Evolutionary conservation across 1,140 invertebrate species (phyloP), one percentile per base, ranked within the genome.

Genomic region (Heterodera schachtii): DNA sequence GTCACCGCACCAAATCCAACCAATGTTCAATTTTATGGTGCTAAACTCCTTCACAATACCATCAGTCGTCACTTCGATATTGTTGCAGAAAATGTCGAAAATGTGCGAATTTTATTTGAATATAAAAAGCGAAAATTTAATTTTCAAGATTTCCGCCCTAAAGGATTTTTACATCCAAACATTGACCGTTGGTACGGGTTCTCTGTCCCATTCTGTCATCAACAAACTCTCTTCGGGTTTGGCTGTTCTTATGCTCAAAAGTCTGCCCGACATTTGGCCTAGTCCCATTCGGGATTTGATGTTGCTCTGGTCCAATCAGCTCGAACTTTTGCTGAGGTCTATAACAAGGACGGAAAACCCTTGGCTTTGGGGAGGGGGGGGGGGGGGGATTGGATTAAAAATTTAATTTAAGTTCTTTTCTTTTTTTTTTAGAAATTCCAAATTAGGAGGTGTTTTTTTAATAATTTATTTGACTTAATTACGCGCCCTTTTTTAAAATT

Each of bases 21-120:
- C 44, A 78, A 78, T 60, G 79, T 80, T 21, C 79, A 80, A 75
- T 80, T 80, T 66, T 80, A 75, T 46, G 79, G 79, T n/a, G 79
- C 75, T 9, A 70, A 79, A 73, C 41, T 70, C 11, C 66, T 80
- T 0, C 71, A 80, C 11, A 44, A 67, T 46, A 43, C 21, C 46
- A 52, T 75, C 21, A 75, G 57, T 75, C 31, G 13, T 44, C 47
- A 57, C 7, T 80, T 80, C 44, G 75, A 80, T n/a, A 44, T 46
- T n/a, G 80, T 80, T 79, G 41, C 21, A 46, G 79, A 80, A 64
- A 11, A 49, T 49, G 21, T 44, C 31, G 79, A 73, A 73, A 49
- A 80, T 64, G 79, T 80, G 31, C 43, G 67, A 8, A 11, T 75
- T 4, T 11, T 52, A 80, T 6, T 21, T 79, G 43, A 57, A 16